Evolutionary conservation across 2,888 invertebrate genomes (phyloP).

Genomic region (Caenorhabditis plicata): DNA sequence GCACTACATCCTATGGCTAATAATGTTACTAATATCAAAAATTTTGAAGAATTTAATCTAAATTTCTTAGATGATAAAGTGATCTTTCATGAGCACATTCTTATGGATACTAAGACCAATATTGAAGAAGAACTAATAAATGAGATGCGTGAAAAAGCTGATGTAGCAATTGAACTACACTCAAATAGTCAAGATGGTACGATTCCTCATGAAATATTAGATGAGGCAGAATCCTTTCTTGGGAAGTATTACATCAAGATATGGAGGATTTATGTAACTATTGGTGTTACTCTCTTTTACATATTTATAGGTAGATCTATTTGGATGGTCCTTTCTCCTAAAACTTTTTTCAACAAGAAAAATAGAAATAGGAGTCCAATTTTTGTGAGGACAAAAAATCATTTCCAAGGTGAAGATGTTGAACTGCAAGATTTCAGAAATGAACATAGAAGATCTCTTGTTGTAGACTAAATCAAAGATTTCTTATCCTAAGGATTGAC

Average conservation of each 20-base stretch:
- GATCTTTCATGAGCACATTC: constrained; percentile 31
- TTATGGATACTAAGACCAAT: constrained; percentile 21
- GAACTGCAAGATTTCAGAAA: neutral
- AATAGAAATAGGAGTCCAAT: constrained; percentile 1
- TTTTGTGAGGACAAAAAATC: neutral
- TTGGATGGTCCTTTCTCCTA: constrained; percentile 18
- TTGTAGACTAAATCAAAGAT: too few species aligned
- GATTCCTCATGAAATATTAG: constrained; percentile 43
- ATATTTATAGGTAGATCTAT: constrained; percentile 34
- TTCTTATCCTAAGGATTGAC: too few species aligned
- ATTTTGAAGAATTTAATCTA: constrained; percentile 22
- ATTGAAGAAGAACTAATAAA: constrained; percentile 31
- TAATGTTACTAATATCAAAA: constrained; percentile 27
- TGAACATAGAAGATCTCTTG: constrained; percentile 2
- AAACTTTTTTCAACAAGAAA: constrained; percentile 7
- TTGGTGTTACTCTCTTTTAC: constrained; percentile 34
- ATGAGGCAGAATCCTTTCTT: constrained; percentile 18
- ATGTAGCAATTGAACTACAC: constrained; percentile 24
- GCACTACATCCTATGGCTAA: constrained; percentile 9
- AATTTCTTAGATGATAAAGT: constrained; percentile 32
- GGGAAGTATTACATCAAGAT: constrained; percentile 25
- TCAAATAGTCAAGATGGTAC: constrained; percentile 35
- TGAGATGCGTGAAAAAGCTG: constrained; percentile 37
- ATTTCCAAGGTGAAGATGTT: neutral
- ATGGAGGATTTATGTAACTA: constrained; percentile 40